Percentiles rank a stretch among this genome's conserved stretches.
These are phyloP conservation scores for Microcebus lehilahytsara DNA, from an alignment of 2,113 vertebrate genomes.

Conservation along the genomic window DNA sequence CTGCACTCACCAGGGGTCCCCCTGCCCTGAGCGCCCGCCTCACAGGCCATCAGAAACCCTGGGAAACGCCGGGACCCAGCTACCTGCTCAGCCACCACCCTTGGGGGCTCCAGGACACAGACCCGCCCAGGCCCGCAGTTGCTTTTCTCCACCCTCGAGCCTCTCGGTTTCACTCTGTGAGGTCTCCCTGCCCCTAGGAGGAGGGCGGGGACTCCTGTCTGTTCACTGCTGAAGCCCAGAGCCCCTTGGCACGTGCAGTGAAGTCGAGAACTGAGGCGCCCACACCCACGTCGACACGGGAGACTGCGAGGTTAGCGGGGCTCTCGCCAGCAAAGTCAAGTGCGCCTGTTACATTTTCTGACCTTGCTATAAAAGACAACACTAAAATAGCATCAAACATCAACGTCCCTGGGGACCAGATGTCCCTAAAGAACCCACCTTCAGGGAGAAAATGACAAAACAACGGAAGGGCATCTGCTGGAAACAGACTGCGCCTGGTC, in stretches of 20 bases:
- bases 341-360: not conserved
- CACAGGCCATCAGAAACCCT: not conserved
- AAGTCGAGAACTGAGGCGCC: not conserved
- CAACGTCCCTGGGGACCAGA: not conserved
- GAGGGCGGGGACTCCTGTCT: not conserved
- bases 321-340: not conserved
- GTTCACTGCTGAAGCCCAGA: not conserved
- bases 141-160: not conserved
- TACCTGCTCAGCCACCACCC: not conserved
- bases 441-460: not conserved
- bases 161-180: not conserved
- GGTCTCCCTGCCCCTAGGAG: no score
- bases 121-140: not conserved
- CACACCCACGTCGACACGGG: not conserved
- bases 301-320: not conserved
- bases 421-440: not conserved
- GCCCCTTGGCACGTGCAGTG: not conserved
- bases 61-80: not conserved
- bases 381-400: not conserved
- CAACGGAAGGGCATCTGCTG: not conserved
- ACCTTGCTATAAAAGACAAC: not conserved
- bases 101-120: not conserved
- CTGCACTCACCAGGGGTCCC: no score
- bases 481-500: not conserved
- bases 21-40: no score